Evolutionary conservation across 2,888 invertebrate genomes (phyloP), one percentile per base, ranked within the genome.

Genomic region (Dendrolimus pini): DNA sequence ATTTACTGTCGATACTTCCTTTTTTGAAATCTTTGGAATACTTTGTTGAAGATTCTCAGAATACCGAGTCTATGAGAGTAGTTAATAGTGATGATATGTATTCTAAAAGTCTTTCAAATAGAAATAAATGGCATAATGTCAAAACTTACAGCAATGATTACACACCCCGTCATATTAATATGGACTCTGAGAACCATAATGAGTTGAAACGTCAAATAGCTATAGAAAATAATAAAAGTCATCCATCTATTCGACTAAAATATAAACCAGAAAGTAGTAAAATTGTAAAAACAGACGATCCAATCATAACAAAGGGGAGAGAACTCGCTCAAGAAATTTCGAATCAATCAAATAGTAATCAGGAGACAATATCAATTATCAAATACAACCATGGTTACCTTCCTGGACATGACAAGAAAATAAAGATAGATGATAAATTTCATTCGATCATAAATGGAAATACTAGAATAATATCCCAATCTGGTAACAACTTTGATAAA

Each of bases 51-150:
- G 73, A 77, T 56, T 61, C 69, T 8, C 64, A 72, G 52, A 67
- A 66, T 2, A 58, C 42, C 2, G 61, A 66, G 53, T 57, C 65
- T 7, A 67, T 68, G 7, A 67, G 66, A 56, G 57, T 55, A 1
- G 53, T 58, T 6, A 65, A 64, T 30, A 70, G 62, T 30, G 66
- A 68, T 55, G 73, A 82, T 18, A 74, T 82, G 63, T 82, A 83
- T 61, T 67, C 75, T 7, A 80, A 76, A 69, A 83, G 75, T 61
- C 70, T 86, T 61, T 69, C 78, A 30, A 70, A 66, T 57, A 73
- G 64, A 42, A 82, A 86, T 63, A 86, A 85, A 66, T 89, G 89
- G 89, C 86, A 86, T 62, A 86, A 87, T 63, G 77, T 85, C 1
- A 85, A 83, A 66, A 77, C 83, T 6, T 85, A 82, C 58, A 85